Conservation (phyloP, 1,140 invertebrate genomes). For the Helicorthomorpha holstii region DNA sequence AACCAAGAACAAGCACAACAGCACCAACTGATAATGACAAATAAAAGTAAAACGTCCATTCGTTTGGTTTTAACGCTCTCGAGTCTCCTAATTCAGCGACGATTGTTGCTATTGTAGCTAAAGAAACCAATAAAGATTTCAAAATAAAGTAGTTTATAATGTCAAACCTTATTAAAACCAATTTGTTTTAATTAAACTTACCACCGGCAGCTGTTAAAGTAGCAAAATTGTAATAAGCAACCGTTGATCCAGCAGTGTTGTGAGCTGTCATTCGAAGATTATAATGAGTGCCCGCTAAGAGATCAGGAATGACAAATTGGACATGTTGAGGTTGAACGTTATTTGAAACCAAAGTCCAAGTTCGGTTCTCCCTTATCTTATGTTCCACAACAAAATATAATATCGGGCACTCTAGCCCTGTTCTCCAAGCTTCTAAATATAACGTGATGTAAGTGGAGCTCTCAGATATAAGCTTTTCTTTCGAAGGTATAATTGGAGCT, state of each 20-base stretch:
- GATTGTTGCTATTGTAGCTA: not conserved
- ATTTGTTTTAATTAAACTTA: conserved; percentile 13
- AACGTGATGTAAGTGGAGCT: conserved; percentile 27
- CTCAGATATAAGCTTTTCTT: conserved; percentile 10
- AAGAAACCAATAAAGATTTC: not conserved
- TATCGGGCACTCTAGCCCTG: conserved; percentile 24
- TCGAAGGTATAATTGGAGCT: conserved; percentile 17
- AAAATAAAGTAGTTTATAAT: no score
- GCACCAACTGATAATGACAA: not conserved
- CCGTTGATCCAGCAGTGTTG: conserved; percentile 78
- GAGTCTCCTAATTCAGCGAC: not conserved
- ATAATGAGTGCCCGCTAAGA: conserved; percentile 70
- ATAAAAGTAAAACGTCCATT: not conserved
- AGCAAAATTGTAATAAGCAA: conserved; percentile 61
- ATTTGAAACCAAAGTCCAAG: conserved; percentile 16
- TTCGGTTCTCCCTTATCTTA: conserved; percentile 17
- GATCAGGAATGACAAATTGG: conserved; percentile 27
- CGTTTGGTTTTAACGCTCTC: not conserved
- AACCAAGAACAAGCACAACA: no score
- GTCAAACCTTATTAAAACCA: not conserved
- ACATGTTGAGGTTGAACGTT: conserved; percentile 13
- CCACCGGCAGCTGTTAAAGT: conserved; percentile 38
- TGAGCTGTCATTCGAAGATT: conserved; percentile 67
- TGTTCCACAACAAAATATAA: conserved; percentile 25
- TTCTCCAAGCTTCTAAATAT: conserved; percentile 24